Percentiles rank a stretch among this genome's conserved stretches.
phyloP scores from a whole-genome alignment of 2,113 vertebrate species.

The Pan troglodytes region NHGRI_mPanTro3-v2.1_pri NC_072401.2:7248501-7249000 shows the following conservation, averaged over 20 bases:
- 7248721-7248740: conserved; percentile 78
- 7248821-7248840: conserved; percentile 75
- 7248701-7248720: conserved; percentile 79
- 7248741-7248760: conserved; percentile 71
- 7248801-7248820: conserved; percentile 64
- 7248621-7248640: not conserved
- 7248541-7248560: not conserved
- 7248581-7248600: not conserved
- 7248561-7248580: not conserved
- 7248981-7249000: conserved; percentile 80
- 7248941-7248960: conserved; percentile 75
- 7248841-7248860: conserved; percentile 81
- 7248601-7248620: too few relatives aligned
- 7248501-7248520: too few relatives aligned
- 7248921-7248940: conserved; percentile 82
- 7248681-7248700: conserved; percentile 82
- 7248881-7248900: conserved; percentile 96
- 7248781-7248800: conserved; percentile 39
- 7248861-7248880: conserved; percentile 89
- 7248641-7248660: not conserved
- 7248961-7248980: conserved; percentile 66
- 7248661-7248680: conserved; percentile 71
- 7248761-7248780: conserved; percentile 71
- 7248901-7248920: conserved; percentile 92
- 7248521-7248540: not conserved